These are phyloP conservation scores for Cremastobaeus sp. DNA, from an alignment of 2,888 invertebrate species.

Conservation along the genomic window DNA sequence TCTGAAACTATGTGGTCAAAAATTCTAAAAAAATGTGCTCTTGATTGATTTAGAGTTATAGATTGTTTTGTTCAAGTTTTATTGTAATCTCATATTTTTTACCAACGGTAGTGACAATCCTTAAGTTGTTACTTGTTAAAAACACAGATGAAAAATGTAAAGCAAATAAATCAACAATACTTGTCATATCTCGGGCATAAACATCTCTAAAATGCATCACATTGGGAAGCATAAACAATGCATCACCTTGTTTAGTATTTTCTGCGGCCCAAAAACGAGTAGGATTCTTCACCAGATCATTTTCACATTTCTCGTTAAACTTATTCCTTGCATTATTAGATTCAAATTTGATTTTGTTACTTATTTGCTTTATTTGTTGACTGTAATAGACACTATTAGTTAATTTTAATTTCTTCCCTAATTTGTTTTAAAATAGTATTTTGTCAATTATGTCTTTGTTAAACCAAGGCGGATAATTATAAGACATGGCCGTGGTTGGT, in stretches of 20 bases:
- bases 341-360: background rate
- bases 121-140: no score
- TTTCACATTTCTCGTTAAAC: background rate
- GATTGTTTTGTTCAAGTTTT: no score
- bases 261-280: background rate
- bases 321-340: background rate
- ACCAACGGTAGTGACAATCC: no score
- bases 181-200: background rate
- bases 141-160: no score
- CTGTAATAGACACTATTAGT: background rate
- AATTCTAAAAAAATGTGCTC: no score
- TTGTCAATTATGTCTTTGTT: background rate
- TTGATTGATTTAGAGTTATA: no score
- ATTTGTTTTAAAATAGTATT: background rate
- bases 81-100: no score
- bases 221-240: background rate
- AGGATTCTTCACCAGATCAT: background rate
- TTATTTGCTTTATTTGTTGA: background rate
- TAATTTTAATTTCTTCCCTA: background rate
- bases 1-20: no score
- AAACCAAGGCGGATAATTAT: background rate
- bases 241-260: background rate
- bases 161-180: no score
- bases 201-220: background rate
- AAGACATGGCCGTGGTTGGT: background rate